A percentile compares a stretch with the other conserved stretches of the same genome.
Evolutionary conservation across 2,113 vertebrate species (phyloP).

Genomic region (Lagenorhynchus albirostris): DNA sequence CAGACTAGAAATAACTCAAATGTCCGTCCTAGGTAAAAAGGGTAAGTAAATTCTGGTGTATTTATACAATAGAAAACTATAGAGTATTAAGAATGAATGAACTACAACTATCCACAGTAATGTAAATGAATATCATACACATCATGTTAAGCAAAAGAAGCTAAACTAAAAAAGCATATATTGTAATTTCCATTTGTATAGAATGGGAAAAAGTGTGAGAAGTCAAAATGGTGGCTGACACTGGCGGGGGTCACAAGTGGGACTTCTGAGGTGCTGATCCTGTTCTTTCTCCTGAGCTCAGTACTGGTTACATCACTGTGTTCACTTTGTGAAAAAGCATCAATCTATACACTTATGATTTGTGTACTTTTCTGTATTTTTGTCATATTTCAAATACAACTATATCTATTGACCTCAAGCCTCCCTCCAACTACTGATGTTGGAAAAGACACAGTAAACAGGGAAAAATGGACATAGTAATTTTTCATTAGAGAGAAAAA

Average conservation of each 20-base stretch:
- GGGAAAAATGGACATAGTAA: no score
- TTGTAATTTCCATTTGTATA: not conserved
- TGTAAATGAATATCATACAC: not conserved
- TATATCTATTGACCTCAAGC: not conserved
- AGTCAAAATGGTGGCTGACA: not conserved
- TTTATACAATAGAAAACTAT: not conserved
- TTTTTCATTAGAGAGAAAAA: not conserved
- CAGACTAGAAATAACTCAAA: not conserved
- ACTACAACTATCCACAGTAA: not conserved
- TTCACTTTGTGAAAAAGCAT: not conserved
- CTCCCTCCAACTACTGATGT: not conserved
- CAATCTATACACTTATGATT: not conserved
- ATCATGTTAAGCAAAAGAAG: not conserved
- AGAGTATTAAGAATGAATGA: not conserved
- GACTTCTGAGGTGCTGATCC: not conserved
- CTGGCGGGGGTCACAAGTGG: rapidly evolving
- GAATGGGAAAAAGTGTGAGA: not conserved
- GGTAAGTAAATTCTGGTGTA: not conserved
- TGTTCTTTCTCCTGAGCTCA: not conserved
- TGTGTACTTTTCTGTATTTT: not conserved
- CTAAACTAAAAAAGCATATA: not conserved
- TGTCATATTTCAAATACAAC: not conserved
- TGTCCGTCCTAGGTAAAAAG: not conserved
- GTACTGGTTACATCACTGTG: not conserved
- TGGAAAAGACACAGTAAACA: not conserved